Evolutionary conservation across 2,113 vertebrate species (phyloP).

Genomic region (Porphyrio hochstetteri): DNA sequence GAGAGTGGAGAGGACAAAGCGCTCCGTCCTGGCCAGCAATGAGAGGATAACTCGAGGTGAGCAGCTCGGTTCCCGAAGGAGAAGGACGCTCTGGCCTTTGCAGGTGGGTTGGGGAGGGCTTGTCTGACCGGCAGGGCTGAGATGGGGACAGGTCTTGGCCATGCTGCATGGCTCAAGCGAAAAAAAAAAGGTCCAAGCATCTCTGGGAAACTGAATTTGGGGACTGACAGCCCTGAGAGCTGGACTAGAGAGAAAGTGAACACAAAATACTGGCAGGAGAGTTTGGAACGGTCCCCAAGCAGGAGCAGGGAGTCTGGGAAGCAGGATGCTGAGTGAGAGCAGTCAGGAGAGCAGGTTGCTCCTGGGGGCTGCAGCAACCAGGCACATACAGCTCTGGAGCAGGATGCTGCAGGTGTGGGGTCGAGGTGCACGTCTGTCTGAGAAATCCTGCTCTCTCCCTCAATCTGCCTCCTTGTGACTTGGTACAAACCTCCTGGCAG

Average conservation of each 20-base stretch:
- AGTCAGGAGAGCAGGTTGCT: neutral
- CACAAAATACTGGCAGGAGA: neutral
- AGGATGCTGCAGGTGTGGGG: neutral
- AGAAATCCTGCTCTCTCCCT: neutral
- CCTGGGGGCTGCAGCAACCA: neutral
- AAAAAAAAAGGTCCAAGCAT: neutral
- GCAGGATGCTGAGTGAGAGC: neutral
- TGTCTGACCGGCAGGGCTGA: neutral
- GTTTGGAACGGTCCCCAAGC: neutral
- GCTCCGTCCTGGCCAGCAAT: neutral
- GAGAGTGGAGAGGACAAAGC: neutral
- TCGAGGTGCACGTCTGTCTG: neutral
- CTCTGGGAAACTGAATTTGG: neutral
- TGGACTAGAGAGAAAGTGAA: neutral
- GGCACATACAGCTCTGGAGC: neutral
- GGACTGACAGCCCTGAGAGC: neutral
- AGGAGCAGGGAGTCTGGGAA: neutral
- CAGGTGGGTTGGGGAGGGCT: constrained; percentile 15
- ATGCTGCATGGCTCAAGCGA: neutral
- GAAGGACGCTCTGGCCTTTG: neutral
- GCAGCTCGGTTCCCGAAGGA: neutral
- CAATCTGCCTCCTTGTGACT: neutral
- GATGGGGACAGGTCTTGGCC: neutral
- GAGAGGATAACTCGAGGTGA: constrained; percentile 38
- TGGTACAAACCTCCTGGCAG: neutral